Conservation (phyloP, 2,113 vertebrate genomes). For the Pollimyrus isidori region DNA sequence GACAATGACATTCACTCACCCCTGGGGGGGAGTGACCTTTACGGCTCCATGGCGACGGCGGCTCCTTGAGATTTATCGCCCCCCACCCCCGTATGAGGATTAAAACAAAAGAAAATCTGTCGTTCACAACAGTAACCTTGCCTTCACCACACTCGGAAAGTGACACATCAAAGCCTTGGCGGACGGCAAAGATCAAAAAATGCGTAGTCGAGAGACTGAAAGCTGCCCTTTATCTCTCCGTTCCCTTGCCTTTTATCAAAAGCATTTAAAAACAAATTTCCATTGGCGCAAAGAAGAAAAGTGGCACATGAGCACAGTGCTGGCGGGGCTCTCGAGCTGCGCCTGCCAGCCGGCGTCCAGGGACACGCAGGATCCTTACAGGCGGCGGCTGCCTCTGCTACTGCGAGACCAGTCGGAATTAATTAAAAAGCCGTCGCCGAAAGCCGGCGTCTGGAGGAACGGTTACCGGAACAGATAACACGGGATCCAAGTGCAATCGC, state of each 20-base stretch:
- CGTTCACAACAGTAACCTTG: constrained; percentile 28
- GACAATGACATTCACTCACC: constrained; percentile 29
- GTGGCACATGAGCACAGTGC: constrained; percentile 7
- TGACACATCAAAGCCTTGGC: constrained; percentile 28
- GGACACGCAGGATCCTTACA: neutral
- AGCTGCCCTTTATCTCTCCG: constrained; percentile 20
- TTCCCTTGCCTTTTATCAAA: constrained; percentile 32
- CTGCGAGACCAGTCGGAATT: neutral
- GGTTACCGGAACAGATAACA: neutral
- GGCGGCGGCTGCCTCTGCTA: constrained; percentile 13
- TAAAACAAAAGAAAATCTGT: neutral
- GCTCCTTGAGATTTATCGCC: constrained; percentile 15
- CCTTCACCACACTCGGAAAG: constrained; percentile 15
- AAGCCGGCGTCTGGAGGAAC: neutral
- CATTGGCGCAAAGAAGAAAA: neutral
- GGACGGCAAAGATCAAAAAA: constrained; percentile 14
- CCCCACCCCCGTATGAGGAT: neutral
- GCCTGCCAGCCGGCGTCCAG: neutral
- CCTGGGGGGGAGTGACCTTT: constrained; percentile 34
- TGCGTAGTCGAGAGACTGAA: neutral
- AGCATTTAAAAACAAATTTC: constrained; percentile 26
- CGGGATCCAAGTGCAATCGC: neutral
- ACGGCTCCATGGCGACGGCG: constrained; percentile 13
- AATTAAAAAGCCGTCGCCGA: constrained; percentile 8
- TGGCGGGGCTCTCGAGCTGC: neutral